Evolutionary conservation across 2,888 invertebrate species (phyloP).

Genomic region (Melipona beecheii): DNA sequence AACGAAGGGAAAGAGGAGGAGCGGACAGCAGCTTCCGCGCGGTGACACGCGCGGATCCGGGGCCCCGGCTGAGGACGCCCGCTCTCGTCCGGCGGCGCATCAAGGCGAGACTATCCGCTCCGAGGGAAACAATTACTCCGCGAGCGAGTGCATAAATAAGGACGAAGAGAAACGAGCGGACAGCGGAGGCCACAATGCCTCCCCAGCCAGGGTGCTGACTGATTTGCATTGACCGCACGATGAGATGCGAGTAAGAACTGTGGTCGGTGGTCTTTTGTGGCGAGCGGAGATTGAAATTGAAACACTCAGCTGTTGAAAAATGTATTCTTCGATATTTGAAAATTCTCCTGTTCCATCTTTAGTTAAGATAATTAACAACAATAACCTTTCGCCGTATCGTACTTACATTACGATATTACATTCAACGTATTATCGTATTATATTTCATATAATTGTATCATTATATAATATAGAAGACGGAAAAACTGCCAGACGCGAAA

Average conservation of each 20-base stretch:
- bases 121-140: constrained; percentile 75
- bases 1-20: background rate
- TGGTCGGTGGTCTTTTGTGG: constrained; percentile 15
- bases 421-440: no score
- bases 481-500: background rate
- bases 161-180: constrained; percentile 47
- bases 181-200: constrained; percentile 37
- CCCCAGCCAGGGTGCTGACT: constrained; percentile 45
- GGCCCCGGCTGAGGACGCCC: constrained; percentile 39
- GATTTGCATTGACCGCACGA: constrained; percentile 66
- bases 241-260: background rate
- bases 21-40: constrained; percentile 19
- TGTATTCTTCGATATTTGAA: background rate
- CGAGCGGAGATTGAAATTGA: background rate
- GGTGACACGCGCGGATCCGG: constrained; percentile 66
- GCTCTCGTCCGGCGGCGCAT: constrained; percentile 58
- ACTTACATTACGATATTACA: no score
- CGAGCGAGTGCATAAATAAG: constrained; percentile 76
- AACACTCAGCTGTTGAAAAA: background rate
- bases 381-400: no score
- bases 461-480: no score
- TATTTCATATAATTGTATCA: no score
- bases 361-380: no score
- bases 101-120: constrained; percentile 58
- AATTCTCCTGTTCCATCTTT: background rate